These are phyloP conservation scores for Aphyosemion australe DNA, from an alignment of 2,113 vertebrate genomes.

Conservation along the genomic window DNA sequence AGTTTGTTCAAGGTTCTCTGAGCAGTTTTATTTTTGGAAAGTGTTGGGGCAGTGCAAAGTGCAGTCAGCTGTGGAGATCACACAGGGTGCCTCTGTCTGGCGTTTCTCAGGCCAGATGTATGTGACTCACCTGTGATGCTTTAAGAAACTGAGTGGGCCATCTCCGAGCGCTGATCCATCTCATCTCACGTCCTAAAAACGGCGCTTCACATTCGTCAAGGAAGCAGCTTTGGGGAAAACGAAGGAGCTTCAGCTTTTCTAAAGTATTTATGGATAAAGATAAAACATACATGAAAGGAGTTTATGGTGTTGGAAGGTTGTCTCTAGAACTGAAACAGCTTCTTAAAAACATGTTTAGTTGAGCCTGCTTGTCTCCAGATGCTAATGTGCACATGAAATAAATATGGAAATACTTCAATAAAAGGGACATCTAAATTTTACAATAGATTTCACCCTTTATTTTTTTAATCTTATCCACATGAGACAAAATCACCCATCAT, in stretches of 20 bases:
- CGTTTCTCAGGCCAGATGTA: slow-evolving; percentile 26
- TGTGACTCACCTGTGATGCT: slow-evolving; percentile 30
- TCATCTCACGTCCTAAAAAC: slow-evolving; percentile 26
- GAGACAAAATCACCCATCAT: no score
- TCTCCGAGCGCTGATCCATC: slow-evolving; percentile 7
- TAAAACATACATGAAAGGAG: slow-evolving; percentile 16
- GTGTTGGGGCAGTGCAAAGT: slow-evolving; percentile 40
- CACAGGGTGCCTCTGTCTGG: slow-evolving; percentile 27
- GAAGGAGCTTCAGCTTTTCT: slow-evolving; percentile 13
- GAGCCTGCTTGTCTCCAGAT: neutral
- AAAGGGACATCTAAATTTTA: neutral
- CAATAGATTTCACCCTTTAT: no score
- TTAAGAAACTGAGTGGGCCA: slow-evolving; percentile 17
- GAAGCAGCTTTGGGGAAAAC: slow-evolving; percentile 15
- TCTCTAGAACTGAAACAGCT: neutral
- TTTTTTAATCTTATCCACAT: no score
- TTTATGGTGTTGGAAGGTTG: neutral
- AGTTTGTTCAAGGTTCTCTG: slow-evolving; percentile 42
- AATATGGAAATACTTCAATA: neutral
- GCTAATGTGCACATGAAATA: neutral
- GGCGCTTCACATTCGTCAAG: neutral
- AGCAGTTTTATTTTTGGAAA: slow-evolving; percentile 50
- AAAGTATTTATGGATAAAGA: slow-evolving; percentile 26
- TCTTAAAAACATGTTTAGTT: neutral
- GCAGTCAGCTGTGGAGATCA: slow-evolving; percentile 43